Evolutionary conservation across 2,888 invertebrate genomes (phyloP).

Genomic region (Diplolepis rosae): DNA sequence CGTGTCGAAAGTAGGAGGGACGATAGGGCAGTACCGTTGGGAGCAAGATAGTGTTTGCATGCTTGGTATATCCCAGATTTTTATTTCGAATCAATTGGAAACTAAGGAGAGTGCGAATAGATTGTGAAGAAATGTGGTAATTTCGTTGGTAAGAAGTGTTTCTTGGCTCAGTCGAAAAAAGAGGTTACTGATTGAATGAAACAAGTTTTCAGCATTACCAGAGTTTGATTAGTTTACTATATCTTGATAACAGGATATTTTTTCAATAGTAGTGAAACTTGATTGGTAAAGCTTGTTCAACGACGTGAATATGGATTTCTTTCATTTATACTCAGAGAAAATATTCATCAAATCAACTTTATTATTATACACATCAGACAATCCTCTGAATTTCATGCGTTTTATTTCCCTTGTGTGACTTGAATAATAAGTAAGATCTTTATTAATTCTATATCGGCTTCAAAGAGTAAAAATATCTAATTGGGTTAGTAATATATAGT

Average conservation of each 20-base stretch:
- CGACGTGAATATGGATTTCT: background rate
- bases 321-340: background rate
- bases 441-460: no score
- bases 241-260: background rate
- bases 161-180: background rate
- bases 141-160: background rate
- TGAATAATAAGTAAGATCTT: no score
- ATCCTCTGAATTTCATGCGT: no score
- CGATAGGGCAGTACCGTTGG: conserved; percentile 3
- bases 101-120: background rate
- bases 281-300: background rate
- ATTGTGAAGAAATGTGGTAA: background rate
- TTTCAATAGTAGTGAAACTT: background rate
- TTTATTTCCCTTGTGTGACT: no score
- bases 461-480: no score
- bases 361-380: background rate
- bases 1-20: conserved; percentile 11
- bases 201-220: background rate
- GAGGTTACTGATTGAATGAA: background rate
- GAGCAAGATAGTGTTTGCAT: conserved; percentile 2
- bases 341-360: no score
- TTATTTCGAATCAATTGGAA: background rate
- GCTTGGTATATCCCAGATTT: background rate
- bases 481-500: background rate
- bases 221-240: background rate